phyloP scores from a whole-genome alignment of 2,888 invertebrate genomes.

The Eupithecia pulchellata region DNA sequence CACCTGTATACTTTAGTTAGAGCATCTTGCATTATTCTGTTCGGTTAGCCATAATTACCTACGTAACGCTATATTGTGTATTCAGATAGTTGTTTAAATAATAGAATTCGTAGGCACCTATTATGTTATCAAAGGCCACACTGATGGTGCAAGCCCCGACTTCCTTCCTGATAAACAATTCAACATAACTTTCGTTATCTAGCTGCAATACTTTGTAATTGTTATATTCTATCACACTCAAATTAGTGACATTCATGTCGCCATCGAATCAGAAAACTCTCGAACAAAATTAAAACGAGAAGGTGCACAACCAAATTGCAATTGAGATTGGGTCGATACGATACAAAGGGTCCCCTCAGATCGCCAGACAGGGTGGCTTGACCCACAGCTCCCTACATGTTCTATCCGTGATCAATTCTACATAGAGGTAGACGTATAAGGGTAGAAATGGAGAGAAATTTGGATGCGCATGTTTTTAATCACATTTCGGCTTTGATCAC shows the following conservation, averaged over 20 bases:
- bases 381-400: not conserved
- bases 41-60: too few species aligned
- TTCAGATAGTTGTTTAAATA: too few species aligned
- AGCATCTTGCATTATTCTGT: too few species aligned
- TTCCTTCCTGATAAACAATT: constrained; percentile 4
- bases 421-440: not conserved
- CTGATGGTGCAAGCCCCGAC: not conserved
- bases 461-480: not conserved
- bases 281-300: not conserved
- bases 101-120: not conserved
- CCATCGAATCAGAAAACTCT: not conserved
- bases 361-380: not conserved
- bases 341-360: not conserved
- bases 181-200: not conserved
- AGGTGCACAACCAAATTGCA: not conserved
- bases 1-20: too few species aligned
- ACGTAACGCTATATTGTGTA: too few species aligned
- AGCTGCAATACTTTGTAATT: too few species aligned
- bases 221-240: too few species aligned
- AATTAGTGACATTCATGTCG: not conserved
- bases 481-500: not conserved
- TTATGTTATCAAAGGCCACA: not conserved
- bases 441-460: not conserved
- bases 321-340: not conserved
- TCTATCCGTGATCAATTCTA: not conserved